A percentile compares a stretch with the other conserved stretches of the same genome.
Evolutionary conservation across 2,113 vertebrate species (phyloP).

Genomic region (Tringa solitaria): DNA sequence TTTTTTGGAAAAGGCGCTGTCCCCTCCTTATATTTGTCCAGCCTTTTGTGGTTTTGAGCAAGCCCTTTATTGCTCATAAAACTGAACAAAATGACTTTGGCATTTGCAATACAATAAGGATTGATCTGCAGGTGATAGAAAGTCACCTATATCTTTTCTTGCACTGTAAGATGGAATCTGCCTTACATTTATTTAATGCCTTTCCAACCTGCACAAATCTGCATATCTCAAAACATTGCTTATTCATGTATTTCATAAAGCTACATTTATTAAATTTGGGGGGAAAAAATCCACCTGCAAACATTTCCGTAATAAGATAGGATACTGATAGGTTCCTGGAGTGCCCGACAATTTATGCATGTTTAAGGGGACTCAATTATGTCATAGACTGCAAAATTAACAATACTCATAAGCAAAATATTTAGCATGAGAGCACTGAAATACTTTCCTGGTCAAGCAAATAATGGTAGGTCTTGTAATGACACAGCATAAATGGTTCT

Average conservation of each 20-base stretch:
- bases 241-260: background rate
- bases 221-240: background rate
- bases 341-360: background rate
- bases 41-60: background rate
- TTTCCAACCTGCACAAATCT: background rate
- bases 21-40: background rate
- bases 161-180: background rate
- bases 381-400: background rate
- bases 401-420: background rate
- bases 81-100: background rate
- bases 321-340: background rate
- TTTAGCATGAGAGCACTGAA: background rate
- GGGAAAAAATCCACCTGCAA: background rate
- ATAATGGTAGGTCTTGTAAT: background rate
- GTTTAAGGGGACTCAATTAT: background rate
- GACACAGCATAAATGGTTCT: background rate
- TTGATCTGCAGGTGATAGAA: background rate
- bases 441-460: background rate
- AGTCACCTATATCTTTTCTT: background rate
- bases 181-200: background rate
- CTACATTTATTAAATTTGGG: background rate
- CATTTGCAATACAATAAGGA: background rate
- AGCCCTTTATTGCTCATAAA: background rate
- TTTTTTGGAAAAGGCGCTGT: background rate
- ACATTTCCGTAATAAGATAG: background rate